Evolutionary conservation across 2,888 invertebrate genomes (phyloP), one percentile per base, ranked within the genome.

Genomic region (Limnephilus marmoratus): DNA sequence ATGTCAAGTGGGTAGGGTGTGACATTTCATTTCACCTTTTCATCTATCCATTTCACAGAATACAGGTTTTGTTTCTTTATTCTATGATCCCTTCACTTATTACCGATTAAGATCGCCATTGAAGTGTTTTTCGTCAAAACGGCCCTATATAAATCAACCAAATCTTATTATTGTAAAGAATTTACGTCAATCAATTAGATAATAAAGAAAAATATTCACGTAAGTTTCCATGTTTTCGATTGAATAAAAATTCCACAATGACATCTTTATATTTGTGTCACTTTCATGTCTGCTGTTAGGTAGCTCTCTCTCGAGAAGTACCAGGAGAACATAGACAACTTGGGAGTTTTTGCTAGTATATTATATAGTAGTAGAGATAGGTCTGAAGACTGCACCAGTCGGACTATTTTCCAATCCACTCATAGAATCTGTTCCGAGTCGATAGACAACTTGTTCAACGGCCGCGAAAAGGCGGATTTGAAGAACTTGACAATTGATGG

Each of bases 381-480:
- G 9, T n/a, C 9, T n/a, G 24, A 68, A 68, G n/a, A 68, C 68
- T 68, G 86, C 86, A n/a, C 86, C 45, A 45, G 86, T 86, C 29
- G 86, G 86, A 86, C 24, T 86, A 86, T 86, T 86, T 86, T 86
- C 86, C 49, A 86, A 86, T 45, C 49, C 86, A 45, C 86, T 86
- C 86, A 9, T 31, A 13, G 86, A 45, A 49, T 86, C n/a, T 86
- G 86, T 49, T 49, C 45, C 24, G 29, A 86, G 49, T 45, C 24
- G 9, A 12, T 37, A 24, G 85, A 24, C 15, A 34, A 31, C 31
- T 82, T 34, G 24, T 83, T 34, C 15, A 41, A 41, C 86, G 86
- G 86, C 86, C 41, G 29, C 41, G 86, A 86, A 49, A 45, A 49
- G 86, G 11, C 49, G 12, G 49, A 13, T 29, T 86, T 86, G 29